Evolutionary conservation across 2,113 vertebrate genomes (phyloP), one percentile per base, ranked within the genome.

Genomic region (Poecilia latipinna): DNA sequence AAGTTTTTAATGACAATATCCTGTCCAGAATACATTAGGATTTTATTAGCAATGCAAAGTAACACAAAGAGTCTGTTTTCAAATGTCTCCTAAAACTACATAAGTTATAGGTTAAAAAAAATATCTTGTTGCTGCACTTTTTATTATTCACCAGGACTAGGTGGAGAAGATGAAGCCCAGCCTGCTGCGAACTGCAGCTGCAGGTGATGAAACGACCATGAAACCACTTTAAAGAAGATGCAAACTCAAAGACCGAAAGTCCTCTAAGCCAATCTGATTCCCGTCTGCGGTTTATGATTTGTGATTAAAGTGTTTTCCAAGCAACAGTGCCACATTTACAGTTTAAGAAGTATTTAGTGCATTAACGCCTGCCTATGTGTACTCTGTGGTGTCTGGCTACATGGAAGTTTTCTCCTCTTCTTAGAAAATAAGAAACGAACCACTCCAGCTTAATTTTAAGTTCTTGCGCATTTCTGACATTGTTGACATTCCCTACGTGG

Each of bases 181-280:
- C 61, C 74, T 68, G 74, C 48, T 74, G 62, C 74, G 79, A 82
- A 75, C 67, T 65, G 24, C 26, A 3, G 7, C 42, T 8, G 28
- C 48, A 63, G 63, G 68, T 86, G 82, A 88, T 83, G 87, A 86
- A 89, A 89, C 63, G n/a, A 15, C 60, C 6, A 8, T 33, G 82
- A 88, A 86, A 88, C 69, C 19, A 29, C 70, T 75, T 78, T 65
- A 17, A 12, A 15, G 69, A 64, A 22, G 77, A 78, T 32, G 57
- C 37, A 63, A 74, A 74, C n/a, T 72, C 37, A 77, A 71, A 77
- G 35, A 79, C 51, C 39, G 12, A 64, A 51, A 67, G 70, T 28
- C 31, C 44, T 68, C 2, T 65, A 19, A 79, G 63, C 37, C 39
- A 77, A 26, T 22, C 42, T 39, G 24, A 35, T 26, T 31, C 4